These are phyloP conservation scores for Aphidius gifuensis DNA, from an alignment of 1,140 invertebrate species.

Conservation along the genomic window DNA sequence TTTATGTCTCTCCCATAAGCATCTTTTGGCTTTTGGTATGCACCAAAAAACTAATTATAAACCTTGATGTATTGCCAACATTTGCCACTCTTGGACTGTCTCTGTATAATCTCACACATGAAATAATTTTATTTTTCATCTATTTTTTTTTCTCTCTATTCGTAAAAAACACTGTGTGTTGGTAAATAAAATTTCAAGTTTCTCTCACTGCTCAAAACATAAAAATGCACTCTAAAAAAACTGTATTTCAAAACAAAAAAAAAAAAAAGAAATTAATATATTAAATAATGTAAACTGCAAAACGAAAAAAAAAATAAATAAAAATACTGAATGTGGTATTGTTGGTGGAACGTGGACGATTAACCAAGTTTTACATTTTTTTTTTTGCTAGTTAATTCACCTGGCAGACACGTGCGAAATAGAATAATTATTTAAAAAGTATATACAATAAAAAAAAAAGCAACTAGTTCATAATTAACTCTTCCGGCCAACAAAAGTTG, in stretches of 20 bases:
- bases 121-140: not conserved
- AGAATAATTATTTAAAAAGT: not conserved
- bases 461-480: slow-evolving; percentile 20
- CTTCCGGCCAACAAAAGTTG: slow-evolving; percentile 11
- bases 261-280: not conserved
- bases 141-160: too few species aligned
- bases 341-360: not conserved
- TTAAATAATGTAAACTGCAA: not conserved
- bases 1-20: slow-evolving; percentile 16
- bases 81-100: slow-evolving; percentile 25
- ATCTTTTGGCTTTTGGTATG: slow-evolving; percentile 29
- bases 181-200: too few species aligned
- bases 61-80: slow-evolving; percentile 41
- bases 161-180: too few species aligned
- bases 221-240: too few species aligned
- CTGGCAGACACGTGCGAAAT: slow-evolving; percentile 13
- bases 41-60: slow-evolving; percentile 38
- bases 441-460: not conserved
- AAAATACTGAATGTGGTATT: too few species aligned
- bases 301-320: too few species aligned
- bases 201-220: too few species aligned
- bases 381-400: not conserved
- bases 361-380: not conserved
- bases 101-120: slow-evolving; percentile 14
- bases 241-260: too few species aligned